phyloP scores from a whole-genome alignment of 2,888 invertebrate species.

The Plutella xylostella region DNA sequence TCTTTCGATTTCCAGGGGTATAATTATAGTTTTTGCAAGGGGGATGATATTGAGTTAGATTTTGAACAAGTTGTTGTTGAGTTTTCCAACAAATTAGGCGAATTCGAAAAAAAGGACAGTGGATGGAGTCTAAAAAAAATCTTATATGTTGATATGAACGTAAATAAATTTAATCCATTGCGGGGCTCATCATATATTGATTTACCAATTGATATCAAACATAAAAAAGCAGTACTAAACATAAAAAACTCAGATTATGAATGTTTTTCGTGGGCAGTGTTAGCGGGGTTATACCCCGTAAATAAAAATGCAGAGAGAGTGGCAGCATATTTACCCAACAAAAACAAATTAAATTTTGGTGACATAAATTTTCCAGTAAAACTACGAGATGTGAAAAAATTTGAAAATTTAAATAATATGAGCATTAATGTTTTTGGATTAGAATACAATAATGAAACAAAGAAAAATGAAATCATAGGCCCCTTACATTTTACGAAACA shows the following conservation, averaged over 20 bases:
- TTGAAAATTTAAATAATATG: slow-evolving; percentile 21
- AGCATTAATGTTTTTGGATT: slow-evolving; percentile 25
- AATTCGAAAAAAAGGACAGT: slow-evolving; percentile 22
- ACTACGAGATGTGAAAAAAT: slow-evolving; percentile 20
- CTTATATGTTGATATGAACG: slow-evolving; percentile 17
- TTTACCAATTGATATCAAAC: slow-evolving; percentile 19
- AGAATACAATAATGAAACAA: slow-evolving; percentile 17
- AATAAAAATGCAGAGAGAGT: slow-evolving; percentile 14
- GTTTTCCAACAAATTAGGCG: slow-evolving; percentile 7
- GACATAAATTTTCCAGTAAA: slow-evolving; percentile 21
- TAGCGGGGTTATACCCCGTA: slow-evolving; percentile 21
- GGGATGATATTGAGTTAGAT: slow-evolving; percentile 15
- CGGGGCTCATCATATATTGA: slow-evolving; percentile 19
- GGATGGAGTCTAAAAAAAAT: slow-evolving; percentile 19
- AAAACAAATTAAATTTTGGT: slow-evolving; percentile 20
- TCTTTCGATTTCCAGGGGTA: slow-evolving; percentile 19
- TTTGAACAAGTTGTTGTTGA: slow-evolving; percentile 6
- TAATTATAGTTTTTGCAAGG: slow-evolving; percentile 13
- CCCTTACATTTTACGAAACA: slow-evolving; percentile 20
- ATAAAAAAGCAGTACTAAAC: slow-evolving; percentile 23
- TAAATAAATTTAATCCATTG: slow-evolving; percentile 21
- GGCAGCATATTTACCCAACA: slow-evolving; percentile 14
- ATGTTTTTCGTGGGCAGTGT: slow-evolving; percentile 23
- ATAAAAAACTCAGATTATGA: slow-evolving; percentile 20
- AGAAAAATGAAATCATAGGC: slow-evolving; percentile 17